phyloP scores from a whole-genome alignment of 2,888 invertebrate species.

The Scelioninae gen. 1 region DNA sequence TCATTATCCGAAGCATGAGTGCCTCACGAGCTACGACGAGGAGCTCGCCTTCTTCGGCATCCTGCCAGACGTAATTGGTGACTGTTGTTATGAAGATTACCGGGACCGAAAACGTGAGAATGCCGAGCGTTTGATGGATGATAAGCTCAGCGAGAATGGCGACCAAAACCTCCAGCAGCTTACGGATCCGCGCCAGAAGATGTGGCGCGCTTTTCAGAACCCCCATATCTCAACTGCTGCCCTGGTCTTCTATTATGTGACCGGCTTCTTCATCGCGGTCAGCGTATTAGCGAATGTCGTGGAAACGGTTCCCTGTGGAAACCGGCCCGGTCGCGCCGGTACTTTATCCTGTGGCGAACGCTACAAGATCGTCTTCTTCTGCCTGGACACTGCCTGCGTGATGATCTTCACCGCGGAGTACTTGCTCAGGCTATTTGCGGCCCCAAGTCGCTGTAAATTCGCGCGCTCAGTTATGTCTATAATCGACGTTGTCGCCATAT shows the following conservation, averaged over 20 bases:
- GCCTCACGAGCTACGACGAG: slow-evolving; percentile 99
- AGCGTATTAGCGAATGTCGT: slow-evolving; percentile 99
- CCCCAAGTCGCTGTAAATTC: slow-evolving; percentile 99
- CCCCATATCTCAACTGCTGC: slow-evolving; percentile 99
- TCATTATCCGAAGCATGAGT: slow-evolving; percentile 99
- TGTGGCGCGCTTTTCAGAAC: slow-evolving; percentile 99
- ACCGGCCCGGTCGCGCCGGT: slow-evolving; percentile 93
- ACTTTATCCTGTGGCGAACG: slow-evolving; percentile 98
- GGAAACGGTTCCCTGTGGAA: slow-evolving; percentile 97
- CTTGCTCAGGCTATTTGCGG: slow-evolving; percentile 96
- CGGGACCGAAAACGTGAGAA: slow-evolving; percentile 99
- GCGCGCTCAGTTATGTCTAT: slow-evolving; percentile 99
- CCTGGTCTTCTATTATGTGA: slow-evolving; percentile 99
- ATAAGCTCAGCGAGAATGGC: slow-evolving; percentile 96
- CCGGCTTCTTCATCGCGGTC: slow-evolving; percentile 99
- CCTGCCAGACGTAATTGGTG: slow-evolving; percentile 97
- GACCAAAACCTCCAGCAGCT: slow-evolving; percentile 95
- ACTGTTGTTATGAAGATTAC: slow-evolving; percentile 99
- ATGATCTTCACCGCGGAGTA: slow-evolving; percentile 99
- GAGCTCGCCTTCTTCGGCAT: slow-evolving; percentile 99
- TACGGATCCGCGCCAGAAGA: slow-evolving; percentile 95
- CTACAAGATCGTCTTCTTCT: slow-evolving; percentile 99
- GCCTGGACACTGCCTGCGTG: slow-evolving; percentile 99
- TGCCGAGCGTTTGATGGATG: slow-evolving; percentile 98
- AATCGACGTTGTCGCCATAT: slow-evolving; percentile 99